Percentiles rank a stretch among this genome's conserved stretches.
Conservation (phyloP, 2,113 vertebrate species). For the Pyrgilauda ruficollis region DNA sequence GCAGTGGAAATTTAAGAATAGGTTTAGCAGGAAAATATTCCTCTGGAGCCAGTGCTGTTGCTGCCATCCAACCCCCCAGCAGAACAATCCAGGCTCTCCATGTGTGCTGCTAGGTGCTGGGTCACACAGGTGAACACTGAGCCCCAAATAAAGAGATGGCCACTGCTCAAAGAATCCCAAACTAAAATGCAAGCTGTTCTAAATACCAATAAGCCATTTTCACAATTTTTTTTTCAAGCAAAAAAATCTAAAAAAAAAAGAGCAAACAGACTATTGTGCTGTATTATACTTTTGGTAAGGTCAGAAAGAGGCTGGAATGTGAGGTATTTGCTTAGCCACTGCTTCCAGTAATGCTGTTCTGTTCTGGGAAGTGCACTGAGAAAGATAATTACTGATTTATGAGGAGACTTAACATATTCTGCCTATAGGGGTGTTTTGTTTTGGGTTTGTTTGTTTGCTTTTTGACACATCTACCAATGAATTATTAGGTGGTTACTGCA, state of each 20-base stretch:
- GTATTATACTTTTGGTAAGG: not conserved
- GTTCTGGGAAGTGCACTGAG: not conserved
- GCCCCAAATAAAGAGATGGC: not conserved
- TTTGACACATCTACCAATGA: constrained; percentile 2
- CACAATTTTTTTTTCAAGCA: not conserved
- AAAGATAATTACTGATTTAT: constrained; percentile 13
- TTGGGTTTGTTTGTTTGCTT: not conserved
- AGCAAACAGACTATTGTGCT: not conserved
- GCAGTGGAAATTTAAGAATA: not conserved
- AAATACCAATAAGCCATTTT: not conserved
- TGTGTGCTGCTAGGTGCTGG: accelerated
- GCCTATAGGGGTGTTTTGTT: not conserved
- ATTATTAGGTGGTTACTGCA: not conserved
- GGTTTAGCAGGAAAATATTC: not conserved
- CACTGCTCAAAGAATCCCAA: not conserved
- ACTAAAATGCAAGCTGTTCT: not conserved
- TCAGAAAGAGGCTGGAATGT: not conserved
- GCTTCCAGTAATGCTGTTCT: not conserved
- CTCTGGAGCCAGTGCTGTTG: not conserved
- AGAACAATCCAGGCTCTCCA: accelerated
- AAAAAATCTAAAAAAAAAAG: not conserved
- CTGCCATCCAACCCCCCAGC: not conserved
- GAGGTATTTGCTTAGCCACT: not conserved
- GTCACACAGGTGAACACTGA: accelerated
- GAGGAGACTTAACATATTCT: not conserved